phyloP scores from a whole-genome alignment of 1,140 invertebrate genomes.

The Zaprionus ghesquierei region DNA sequence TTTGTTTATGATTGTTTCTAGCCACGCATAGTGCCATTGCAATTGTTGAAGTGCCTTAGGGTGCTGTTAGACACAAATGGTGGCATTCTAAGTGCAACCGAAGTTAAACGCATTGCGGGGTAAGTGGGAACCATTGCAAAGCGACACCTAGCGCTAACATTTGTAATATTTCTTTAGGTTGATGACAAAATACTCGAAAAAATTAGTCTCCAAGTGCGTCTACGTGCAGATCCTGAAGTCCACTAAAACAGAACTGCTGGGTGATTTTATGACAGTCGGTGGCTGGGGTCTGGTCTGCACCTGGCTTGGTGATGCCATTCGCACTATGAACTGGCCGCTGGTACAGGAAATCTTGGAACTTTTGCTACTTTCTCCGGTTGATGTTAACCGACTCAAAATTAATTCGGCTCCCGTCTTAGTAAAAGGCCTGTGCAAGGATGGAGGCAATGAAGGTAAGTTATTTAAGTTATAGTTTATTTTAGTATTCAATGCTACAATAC shows the following conservation, averaged over 20 bases:
- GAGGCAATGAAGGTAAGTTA: conserved; percentile 88
- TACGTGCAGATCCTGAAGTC: conserved; percentile 96
- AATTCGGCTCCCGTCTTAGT: conserved; percentile 96
- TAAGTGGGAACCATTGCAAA: conserved; percentile 82
- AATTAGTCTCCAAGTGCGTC: conserved; percentile 97
- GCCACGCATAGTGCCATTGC: conserved; percentile 95
- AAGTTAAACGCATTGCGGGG: conserved; percentile 92
- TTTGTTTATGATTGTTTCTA: conserved; percentile 83
- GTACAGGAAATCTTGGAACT: conserved; percentile 93
- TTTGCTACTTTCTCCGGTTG: conserved; percentile 92
- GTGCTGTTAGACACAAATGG: conserved; percentile 91
- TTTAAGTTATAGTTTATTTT: not conserved
- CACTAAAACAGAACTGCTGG: conserved; percentile 92
- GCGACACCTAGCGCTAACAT: conserved; percentile 48
- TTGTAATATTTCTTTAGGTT: conserved; percentile 86
- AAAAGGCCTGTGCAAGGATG: conserved; percentile 93
- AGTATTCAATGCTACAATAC: not conserved
- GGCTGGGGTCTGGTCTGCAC: conserved; percentile 94
- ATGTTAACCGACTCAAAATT: conserved; percentile 93
- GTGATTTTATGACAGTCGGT: conserved; percentile 93
- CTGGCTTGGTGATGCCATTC: conserved; percentile 94
- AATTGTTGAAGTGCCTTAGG: conserved; percentile 92
- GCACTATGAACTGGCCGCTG: conserved; percentile 92
- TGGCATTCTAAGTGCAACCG: conserved; percentile 92
- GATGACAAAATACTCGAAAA: conserved; percentile 97